phyloP scores from a whole-genome alignment of 2,113 vertebrate genomes.

The Acrocephalus kingi region DNA sequence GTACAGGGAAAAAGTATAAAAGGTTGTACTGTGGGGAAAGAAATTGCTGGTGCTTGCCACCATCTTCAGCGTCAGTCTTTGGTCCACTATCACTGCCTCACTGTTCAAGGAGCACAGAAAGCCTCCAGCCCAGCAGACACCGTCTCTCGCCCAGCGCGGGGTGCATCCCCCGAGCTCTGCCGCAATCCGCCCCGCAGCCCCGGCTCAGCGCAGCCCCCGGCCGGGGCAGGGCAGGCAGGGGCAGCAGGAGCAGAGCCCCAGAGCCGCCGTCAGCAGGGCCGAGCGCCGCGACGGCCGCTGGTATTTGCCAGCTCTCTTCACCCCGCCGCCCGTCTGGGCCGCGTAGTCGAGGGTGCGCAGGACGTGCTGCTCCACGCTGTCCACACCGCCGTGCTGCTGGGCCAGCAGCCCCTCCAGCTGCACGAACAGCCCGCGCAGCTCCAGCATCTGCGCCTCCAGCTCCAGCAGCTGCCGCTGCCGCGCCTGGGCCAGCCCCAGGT shows the following conservation, averaged over 20 bases:
- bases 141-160: accelerated
- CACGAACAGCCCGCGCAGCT: conserved; percentile 67
- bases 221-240: conserved; percentile 41
- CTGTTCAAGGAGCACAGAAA: accelerated
- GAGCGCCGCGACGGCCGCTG: conserved; percentile 54
- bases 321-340: conserved; percentile 13
- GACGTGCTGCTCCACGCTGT: conserved; percentile 71
- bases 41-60: neutral
- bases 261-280: neutral
- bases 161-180: accelerated
- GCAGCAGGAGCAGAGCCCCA: conserved; percentile 68
- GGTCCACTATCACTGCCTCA: neutral
- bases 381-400: conserved; percentile 55
- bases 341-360: conserved; percentile 58
- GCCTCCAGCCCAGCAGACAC: accelerated
- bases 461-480: conserved; percentile 66
- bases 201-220: neutral
- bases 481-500: conserved; percentile 45
- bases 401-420: conserved; percentile 61
- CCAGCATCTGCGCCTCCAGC: conserved; percentile 65
- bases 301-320: conserved; percentile 67
- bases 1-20: neutral
- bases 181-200: accelerated
- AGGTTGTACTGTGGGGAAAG: neutral
- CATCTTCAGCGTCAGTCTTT: neutral